Evolutionary conservation across 2,113 vertebrate species (phyloP).

Genomic region (Colaptes auratus): DNA sequence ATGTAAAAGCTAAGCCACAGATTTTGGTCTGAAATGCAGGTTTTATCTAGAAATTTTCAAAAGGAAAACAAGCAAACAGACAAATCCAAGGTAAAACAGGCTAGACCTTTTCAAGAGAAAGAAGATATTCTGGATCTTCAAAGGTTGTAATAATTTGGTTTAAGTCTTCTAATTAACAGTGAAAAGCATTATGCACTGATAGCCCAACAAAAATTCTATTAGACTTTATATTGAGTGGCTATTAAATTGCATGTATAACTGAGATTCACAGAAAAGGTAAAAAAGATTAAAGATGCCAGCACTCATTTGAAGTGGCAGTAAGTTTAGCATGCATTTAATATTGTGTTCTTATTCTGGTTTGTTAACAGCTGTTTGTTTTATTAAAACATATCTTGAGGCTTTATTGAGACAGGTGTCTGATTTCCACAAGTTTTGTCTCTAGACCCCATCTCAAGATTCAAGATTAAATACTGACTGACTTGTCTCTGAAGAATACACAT

Average conservation of each 20-base stretch:
- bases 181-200: neutral
- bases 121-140: neutral
- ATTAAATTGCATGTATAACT: conserved; percentile 19
- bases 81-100: neutral
- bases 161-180: neutral
- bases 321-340: neutral
- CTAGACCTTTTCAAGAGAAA: neutral
- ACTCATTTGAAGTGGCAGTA: conserved; percentile 20
- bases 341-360: neutral
- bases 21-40: neutral
- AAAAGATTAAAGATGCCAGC: neutral
- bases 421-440: neutral
- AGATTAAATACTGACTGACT: neutral
- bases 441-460: neutral
- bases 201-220: neutral
- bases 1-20: neutral
- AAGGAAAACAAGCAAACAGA: neutral
- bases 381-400: neutral
- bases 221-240: neutral
- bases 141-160: neutral
- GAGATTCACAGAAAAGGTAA: neutral
- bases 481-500: neutral
- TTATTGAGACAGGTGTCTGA: neutral
- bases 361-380: neutral
- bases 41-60: neutral